phyloP scores from a whole-genome alignment of 2,888 invertebrate species.

The Eugnorisma glareosa region DNA sequence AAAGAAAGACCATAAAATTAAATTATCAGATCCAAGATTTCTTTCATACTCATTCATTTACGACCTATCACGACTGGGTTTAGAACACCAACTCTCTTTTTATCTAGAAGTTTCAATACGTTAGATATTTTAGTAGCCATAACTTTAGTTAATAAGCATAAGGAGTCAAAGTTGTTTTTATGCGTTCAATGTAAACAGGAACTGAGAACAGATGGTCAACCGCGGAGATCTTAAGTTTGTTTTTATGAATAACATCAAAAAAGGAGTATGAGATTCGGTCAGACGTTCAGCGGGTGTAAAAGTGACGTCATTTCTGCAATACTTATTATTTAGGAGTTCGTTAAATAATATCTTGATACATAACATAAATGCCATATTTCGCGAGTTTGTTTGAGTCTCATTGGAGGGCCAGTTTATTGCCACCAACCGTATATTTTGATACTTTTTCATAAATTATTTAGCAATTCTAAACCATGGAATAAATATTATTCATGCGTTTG shows the following conservation, averaged over 20 bases:
- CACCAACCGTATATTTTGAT: background rate
- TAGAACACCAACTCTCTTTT: slow-evolving; percentile 39
- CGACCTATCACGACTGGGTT: slow-evolving; percentile 27
- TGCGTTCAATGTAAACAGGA: slow-evolving; percentile 53
- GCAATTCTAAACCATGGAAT: background rate
- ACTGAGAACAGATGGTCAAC: slow-evolving; percentile 60
- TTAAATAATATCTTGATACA: background rate
- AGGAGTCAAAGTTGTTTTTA: slow-evolving; percentile 52
- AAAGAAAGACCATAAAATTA: slow-evolving; percentile 39
- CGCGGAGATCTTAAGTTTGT: slow-evolving; percentile 46
- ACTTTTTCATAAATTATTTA: background rate
- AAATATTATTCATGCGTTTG: background rate
- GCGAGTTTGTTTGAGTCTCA: background rate
- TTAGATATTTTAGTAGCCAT: slow-evolving; percentile 48
- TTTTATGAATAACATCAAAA: slow-evolving; percentile 51
- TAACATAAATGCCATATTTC: background rate
- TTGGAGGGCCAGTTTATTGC: background rate
- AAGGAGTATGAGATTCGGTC: slow-evolving; percentile 32
- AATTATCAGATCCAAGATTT: slow-evolving; percentile 23
- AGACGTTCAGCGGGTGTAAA: slow-evolving; percentile 21
- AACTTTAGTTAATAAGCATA: slow-evolving; percentile 44
- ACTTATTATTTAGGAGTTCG: background rate
- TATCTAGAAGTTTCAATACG: slow-evolving; percentile 35
- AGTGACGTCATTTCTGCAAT: slow-evolving; percentile 8
- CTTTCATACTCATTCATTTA: slow-evolving; percentile 48